Conservation (phyloP, 2,113 vertebrate genomes). For the Phainopepla nitens region DNA sequence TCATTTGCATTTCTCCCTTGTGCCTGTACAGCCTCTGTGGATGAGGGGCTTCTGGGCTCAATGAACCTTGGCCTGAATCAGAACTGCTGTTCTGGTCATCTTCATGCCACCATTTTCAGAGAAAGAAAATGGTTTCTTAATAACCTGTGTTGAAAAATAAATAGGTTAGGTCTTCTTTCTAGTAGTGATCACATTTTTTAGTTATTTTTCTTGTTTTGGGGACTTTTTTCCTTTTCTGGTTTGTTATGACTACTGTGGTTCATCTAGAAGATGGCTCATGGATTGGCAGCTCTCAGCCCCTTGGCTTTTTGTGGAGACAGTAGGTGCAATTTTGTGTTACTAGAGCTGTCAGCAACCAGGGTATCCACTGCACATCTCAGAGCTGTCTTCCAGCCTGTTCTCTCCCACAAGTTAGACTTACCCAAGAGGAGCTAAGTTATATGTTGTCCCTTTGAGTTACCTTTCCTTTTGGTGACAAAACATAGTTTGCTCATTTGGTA, state of each 20-base stretch:
- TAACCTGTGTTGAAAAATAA: background rate
- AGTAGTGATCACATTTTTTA: background rate
- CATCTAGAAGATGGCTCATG: background rate
- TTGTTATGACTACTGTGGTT: background rate
- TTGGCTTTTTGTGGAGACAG: background rate
- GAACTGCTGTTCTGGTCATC: background rate
- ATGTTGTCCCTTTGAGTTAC: background rate
- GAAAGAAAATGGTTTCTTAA: background rate
- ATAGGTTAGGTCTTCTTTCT: background rate
- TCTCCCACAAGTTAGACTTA: background rate
- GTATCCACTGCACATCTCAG: background rate
- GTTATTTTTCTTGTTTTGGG: background rate
- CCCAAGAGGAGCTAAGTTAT: background rate
- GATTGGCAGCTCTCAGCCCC: background rate
- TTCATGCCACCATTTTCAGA: background rate
- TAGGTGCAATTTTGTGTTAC: background rate
- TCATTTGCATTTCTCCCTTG: background rate
- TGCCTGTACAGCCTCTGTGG: background rate
- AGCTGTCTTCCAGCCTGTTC: background rate
- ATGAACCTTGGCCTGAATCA: background rate
- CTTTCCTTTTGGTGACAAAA: background rate
- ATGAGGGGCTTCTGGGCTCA: background rate
- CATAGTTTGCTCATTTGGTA: background rate
- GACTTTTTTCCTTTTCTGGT: background rate
- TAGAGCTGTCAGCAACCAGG: background rate